Conservation (phyloP, 2,113 vertebrate genomes). For the Paramisgurnus dabryanus region DNA sequence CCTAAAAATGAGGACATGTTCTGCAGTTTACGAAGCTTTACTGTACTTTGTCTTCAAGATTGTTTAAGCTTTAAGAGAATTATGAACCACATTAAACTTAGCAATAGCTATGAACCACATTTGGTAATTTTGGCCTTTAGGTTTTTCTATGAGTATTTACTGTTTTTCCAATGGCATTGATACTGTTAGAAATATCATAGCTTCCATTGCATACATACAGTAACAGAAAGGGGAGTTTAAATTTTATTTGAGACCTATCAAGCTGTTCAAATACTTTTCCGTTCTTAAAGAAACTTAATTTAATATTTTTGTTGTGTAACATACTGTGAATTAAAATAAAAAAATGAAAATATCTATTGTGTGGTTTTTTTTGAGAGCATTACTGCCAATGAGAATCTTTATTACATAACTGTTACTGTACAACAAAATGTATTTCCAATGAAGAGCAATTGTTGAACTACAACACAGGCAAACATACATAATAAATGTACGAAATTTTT, state of each 20-base stretch:
- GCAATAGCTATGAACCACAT: slow-evolving; percentile 60
- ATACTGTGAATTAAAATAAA: slow-evolving; percentile 71
- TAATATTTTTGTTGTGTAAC: slow-evolving; percentile 71
- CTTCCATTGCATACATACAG: slow-evolving; percentile 50
- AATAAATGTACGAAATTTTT: not conserved
- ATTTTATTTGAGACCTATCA: slow-evolving; percentile 49
- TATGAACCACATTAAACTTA: slow-evolving; percentile 15
- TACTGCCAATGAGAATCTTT: slow-evolving; percentile 17
- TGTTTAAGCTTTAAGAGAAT: slow-evolving; percentile 41
- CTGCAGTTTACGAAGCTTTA: slow-evolving; percentile 47
- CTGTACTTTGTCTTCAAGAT: slow-evolving; percentile 45
- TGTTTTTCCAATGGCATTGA: slow-evolving; percentile 38
- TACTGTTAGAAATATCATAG: slow-evolving; percentile 50
- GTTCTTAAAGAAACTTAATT: slow-evolving; percentile 64
- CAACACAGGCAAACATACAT: not conserved
- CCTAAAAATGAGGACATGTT: slow-evolving; percentile 34
- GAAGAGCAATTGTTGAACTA: slow-evolving; percentile 1
- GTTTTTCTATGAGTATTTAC: slow-evolving; percentile 20
- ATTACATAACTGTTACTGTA: slow-evolving; percentile 18
- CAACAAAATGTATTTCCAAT: not conserved
- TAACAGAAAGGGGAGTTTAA: slow-evolving; percentile 36
- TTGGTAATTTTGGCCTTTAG: slow-evolving; percentile 6
- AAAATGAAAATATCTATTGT: not conserved
- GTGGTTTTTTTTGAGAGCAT: slow-evolving; percentile 14
- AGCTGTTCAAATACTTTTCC: slow-evolving; percentile 53